phyloP scores from a whole-genome alignment of 2,888 invertebrate species.

The Trimorus sp. region DNA sequence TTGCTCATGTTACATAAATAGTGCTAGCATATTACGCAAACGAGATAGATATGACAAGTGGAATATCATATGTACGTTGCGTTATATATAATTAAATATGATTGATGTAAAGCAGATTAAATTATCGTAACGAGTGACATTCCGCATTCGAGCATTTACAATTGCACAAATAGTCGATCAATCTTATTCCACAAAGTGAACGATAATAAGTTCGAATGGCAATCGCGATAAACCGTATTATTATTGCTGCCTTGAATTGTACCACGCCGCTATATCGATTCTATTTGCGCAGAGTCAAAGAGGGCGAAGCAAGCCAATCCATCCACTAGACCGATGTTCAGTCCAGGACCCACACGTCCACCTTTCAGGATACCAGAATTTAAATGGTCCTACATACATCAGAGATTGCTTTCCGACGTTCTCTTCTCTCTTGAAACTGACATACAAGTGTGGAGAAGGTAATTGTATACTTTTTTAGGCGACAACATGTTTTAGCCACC shows the following conservation, averaged over 20 bases:
- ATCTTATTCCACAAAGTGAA: not conserved
- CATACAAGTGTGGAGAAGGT: conserved; percentile 93
- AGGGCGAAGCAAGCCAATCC: conserved; percentile 84
- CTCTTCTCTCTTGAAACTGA: conserved; percentile 98
- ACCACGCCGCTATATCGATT: too few relatives aligned
- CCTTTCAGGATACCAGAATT: conserved; percentile 99
- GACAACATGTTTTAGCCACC: too few relatives aligned
- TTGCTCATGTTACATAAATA: conserved; percentile 10
- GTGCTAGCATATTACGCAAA: conserved; percentile 21
- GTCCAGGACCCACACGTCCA: conserved; percentile 95
- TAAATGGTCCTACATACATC: conserved; percentile 99
- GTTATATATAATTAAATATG: conserved; percentile 21
- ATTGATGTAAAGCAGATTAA: conserved; percentile 22
- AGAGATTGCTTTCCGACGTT: conserved; percentile 96
- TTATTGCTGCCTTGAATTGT: not conserved
- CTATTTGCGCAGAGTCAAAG: conserved; percentile 75
- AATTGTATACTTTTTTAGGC: too few relatives aligned
- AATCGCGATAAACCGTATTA: not conserved
- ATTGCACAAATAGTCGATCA: not conserved
- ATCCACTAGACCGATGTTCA: conserved; percentile 93
- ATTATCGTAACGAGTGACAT: conserved; percentile 5
- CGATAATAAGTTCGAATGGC: not conserved
- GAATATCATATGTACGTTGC: conserved; percentile 11
- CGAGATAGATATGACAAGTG: conserved; percentile 31
- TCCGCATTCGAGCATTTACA: conserved; percentile 6